Percentiles rank a stretch among this genome's conserved stretches.
These are phyloP conservation scores for Fopius arisanus DNA, from an alignment of 1,140 invertebrate genomes.

Conservation along the genomic window DNA sequence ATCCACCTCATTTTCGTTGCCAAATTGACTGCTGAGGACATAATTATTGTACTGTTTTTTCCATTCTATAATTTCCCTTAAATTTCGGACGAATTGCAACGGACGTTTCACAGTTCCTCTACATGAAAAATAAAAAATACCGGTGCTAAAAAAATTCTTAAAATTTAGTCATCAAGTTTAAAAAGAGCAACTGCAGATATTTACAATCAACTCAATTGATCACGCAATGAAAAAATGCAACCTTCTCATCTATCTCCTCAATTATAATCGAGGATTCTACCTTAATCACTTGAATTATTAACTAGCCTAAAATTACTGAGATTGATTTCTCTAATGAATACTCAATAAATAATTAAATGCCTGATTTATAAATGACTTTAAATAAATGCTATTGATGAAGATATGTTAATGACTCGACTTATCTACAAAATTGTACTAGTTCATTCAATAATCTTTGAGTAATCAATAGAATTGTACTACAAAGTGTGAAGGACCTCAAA, in stretches of 20 bases:
- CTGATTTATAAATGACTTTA: not conserved
- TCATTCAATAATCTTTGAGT: not conserved
- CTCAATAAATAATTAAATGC: conserved; percentile 7
- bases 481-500: not conserved
- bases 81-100: conserved; percentile 4
- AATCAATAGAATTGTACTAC: not conserved
- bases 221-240: not conserved
- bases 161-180: not conserved
- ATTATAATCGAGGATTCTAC: not conserved
- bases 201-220: not conserved
- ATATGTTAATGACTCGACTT: not conserved
- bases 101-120: not conserved
- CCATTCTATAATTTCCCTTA: not conserved
- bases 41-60: conserved; percentile 3
- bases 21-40: conserved; percentile 8
- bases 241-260: not conserved
- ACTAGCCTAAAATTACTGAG: not conserved
- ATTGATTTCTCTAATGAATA: conserved; percentile 1
- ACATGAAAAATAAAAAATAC: not conserved
- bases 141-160: not conserved
- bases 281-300: not conserved
- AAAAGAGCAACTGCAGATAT: not conserved
- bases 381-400: not conserved
- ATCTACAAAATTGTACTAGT: conserved; percentile 16
- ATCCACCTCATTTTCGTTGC: not conserved